Percentiles rank a stretch among this genome's conserved stretches.
phyloP scores from a whole-genome alignment of 2,113 vertebrate genomes.

The Saguinus imperator region DNA sequence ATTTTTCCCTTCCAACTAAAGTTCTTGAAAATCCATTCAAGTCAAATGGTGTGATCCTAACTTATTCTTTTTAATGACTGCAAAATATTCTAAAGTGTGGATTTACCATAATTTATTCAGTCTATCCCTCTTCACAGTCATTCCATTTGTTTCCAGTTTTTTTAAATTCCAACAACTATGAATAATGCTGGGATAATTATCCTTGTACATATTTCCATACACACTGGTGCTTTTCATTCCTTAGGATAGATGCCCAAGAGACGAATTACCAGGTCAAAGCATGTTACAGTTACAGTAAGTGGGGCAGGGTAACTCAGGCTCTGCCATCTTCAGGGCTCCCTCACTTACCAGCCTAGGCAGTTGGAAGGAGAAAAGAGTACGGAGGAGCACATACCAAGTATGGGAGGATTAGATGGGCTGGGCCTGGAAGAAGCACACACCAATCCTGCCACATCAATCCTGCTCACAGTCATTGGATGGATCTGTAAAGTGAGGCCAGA shows the following conservation, averaged over 20 bases:
- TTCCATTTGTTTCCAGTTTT: background rate
- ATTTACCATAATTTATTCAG: conserved; percentile 18
- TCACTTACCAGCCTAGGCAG: background rate
- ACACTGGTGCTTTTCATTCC: background rate
- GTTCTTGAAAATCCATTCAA: background rate
- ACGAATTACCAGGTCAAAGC: background rate
- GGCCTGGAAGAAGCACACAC: background rate
- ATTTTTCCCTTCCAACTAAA: background rate
- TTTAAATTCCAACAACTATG: background rate
- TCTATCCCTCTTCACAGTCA: background rate
- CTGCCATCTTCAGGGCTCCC: background rate
- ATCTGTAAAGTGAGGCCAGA: background rate
- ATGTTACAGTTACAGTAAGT: background rate
- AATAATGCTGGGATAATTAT: background rate
- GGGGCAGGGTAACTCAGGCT: background rate
- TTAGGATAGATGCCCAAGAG: background rate
- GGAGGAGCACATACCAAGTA: background rate
- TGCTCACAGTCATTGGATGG: background rate
- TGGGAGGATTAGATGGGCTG: background rate
- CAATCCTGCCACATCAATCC: no score
- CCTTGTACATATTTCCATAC: background rate
- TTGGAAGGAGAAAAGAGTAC: background rate
- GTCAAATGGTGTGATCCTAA: background rate
- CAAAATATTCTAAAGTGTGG: background rate
- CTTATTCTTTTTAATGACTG: background rate